A percentile compares a stretch with the other conserved stretches of the same genome.
Evolutionary conservation across 2,797 vertebrate genomes (phyloP).

Genomic region (Atherinosoma microstoma): DNA sequence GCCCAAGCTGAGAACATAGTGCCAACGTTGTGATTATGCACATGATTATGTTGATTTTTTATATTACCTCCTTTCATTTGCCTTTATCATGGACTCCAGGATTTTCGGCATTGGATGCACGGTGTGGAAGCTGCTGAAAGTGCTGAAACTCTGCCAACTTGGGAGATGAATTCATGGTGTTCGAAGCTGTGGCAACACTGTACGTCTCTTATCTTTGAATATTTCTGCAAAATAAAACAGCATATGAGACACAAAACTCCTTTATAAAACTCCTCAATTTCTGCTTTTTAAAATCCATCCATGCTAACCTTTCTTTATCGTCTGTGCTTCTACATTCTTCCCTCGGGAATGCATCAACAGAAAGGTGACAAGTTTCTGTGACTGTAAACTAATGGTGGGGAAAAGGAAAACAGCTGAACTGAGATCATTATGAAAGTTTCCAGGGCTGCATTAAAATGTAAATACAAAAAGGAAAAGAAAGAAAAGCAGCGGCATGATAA

Average conservation of each 20-base stretch:
- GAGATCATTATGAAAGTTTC: slow-evolving; percentile 27
- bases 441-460: slow-evolving; percentile 29
- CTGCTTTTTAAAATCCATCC: neutral
- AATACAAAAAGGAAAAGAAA: slow-evolving; percentile 1
- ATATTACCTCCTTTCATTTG: slow-evolving; percentile 76
- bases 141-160: slow-evolving; percentile 19
- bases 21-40: slow-evolving; percentile 72
- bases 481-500: neutral
- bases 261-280: slow-evolving; percentile 24
- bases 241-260: slow-evolving; percentile 7
- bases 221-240: slow-evolving; percentile 8
- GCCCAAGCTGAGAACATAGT: slow-evolving; percentile 66
- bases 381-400: neutral
- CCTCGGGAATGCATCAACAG: neutral
- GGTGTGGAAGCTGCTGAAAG: slow-evolving; percentile 18
- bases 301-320: slow-evolving; percentile 3
- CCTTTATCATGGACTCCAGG: slow-evolving; percentile 52
- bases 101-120: slow-evolving; percentile 38
- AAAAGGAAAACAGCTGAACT: slow-evolving; percentile 16
- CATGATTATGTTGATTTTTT: slow-evolving; percentile 76
- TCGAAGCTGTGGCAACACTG: slow-evolving; percentile 41
- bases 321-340: neutral
- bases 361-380: slow-evolving; percentile 7
- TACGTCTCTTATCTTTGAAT: slow-evolving; percentile 14
- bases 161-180: slow-evolving; percentile 32